A percentile compares a stretch with the other conserved stretches of the same genome.
Evolutionary conservation across 2,797 vertebrate species (phyloP).

Genomic region (Acipenser ruthenus): DNA sequence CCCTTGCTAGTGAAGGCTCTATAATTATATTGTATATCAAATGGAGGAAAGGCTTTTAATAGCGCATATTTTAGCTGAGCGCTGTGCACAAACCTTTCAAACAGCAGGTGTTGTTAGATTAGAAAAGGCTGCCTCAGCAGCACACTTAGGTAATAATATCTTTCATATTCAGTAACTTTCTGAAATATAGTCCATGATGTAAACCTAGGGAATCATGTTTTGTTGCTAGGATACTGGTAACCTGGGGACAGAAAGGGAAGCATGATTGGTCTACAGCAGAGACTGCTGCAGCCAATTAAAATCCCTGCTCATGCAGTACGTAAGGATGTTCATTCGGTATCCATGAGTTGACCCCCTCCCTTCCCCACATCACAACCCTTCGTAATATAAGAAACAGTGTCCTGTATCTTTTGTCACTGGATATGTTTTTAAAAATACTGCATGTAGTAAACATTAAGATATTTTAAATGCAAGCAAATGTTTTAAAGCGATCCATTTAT

Average conservation of each 20-base stretch:
- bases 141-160: constrained; percentile 80
- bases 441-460: constrained; percentile 48
- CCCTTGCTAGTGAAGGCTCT: background rate
- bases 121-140: constrained; percentile 70
- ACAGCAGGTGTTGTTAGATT: constrained; percentile 70
- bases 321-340: constrained; percentile 70
- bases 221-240: constrained; percentile 63
- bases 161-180: constrained; percentile 78
- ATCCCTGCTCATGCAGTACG: constrained; percentile 50
- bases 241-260: constrained; percentile 59
- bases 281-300: constrained; percentile 60
- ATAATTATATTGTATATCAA: constrained; percentile 13
- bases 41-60: constrained; percentile 28
- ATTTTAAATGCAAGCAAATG: constrained; percentile 57
- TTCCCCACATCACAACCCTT: constrained; percentile 21
- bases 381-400: constrained; percentile 78
- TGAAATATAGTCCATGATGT: constrained; percentile 96
- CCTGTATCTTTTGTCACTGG: constrained; percentile 74
- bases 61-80: constrained; percentile 56
- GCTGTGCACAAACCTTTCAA: constrained; percentile 60
- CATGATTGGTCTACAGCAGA: constrained; percentile 64
- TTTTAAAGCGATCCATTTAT: constrained; percentile 49
- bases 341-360: constrained; percentile 61
- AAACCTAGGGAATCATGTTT: constrained; percentile 80
- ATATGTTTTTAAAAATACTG: constrained; percentile 87